phyloP scores from a whole-genome alignment of 2,113 vertebrate genomes.

The Takifugu flavidus region DNA sequence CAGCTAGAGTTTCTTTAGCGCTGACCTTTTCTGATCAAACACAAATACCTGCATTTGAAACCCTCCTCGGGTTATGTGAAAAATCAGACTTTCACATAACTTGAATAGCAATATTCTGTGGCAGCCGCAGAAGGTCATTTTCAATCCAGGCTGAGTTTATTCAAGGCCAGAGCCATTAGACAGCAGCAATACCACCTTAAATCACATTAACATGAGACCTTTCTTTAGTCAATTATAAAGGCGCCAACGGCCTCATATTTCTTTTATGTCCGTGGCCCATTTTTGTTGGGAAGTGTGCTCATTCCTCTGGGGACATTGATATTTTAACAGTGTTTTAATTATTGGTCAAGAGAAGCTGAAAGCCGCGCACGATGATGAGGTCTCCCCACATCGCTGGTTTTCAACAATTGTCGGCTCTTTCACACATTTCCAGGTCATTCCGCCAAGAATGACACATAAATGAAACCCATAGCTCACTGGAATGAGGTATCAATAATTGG shows the following conservation, averaged over 20 bases:
- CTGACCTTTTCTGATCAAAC: slow-evolving; percentile 6
- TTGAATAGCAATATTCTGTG: neutral
- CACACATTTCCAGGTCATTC: slow-evolving; percentile 65
- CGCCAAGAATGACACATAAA: slow-evolving; percentile 62
- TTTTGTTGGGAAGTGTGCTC: slow-evolving; percentile 49
- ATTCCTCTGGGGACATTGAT: slow-evolving; percentile 69
- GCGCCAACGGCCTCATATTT: slow-evolving; percentile 62
- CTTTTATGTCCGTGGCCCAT: slow-evolving; percentile 57
- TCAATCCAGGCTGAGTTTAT: slow-evolving; percentile 56
- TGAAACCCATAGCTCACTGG: slow-evolving; percentile 66
- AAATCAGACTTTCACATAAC: slow-evolving; percentile 8
- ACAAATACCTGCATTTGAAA: slow-evolving; percentile 6
- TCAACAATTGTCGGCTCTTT: slow-evolving; percentile 71
- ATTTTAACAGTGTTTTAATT: slow-evolving; percentile 73
- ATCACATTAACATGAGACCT: slow-evolving; percentile 68
- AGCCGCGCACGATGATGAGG: slow-evolving; percentile 59
- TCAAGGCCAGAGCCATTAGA: slow-evolving; percentile 58
- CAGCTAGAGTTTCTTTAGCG: slow-evolving; percentile 19
- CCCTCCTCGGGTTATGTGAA: neutral
- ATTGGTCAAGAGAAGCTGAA: slow-evolving; percentile 42
- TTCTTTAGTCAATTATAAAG: slow-evolving; percentile 61
- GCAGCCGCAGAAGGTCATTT: slow-evolving; percentile 43
- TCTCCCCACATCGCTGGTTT: slow-evolving; percentile 71
- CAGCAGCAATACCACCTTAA: slow-evolving; percentile 62
- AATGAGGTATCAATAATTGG: slow-evolving; percentile 69